Conservation (phyloP, 2,888 invertebrate species). For the Petrophora chlorosata region DNA sequence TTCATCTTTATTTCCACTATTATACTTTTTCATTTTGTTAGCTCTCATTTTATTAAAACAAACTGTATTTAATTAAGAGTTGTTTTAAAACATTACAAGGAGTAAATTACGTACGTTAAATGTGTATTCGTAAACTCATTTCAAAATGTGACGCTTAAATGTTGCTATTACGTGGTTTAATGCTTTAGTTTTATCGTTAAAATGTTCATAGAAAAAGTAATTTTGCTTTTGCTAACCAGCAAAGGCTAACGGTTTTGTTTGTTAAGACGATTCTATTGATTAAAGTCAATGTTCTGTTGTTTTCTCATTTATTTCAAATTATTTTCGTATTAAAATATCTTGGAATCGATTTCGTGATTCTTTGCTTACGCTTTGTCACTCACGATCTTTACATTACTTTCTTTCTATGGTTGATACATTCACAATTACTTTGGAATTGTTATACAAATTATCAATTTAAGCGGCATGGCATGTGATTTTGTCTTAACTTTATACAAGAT, state of each 20-base stretch:
- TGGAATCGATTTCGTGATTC: slow-evolving; percentile 79
- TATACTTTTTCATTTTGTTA: slow-evolving; percentile 45
- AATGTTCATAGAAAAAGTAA: slow-evolving; percentile 8
- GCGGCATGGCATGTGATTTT: slow-evolving; percentile 67
- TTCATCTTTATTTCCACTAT: slow-evolving; percentile 52
- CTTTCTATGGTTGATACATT: slow-evolving; percentile 23
- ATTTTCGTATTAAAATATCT: slow-evolving; percentile 45
- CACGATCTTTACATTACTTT: slow-evolving; percentile 37
- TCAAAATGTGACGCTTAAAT: slow-evolving; percentile 36
- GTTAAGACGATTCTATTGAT: slow-evolving; percentile 5
- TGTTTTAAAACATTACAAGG: slow-evolving; percentile 82
- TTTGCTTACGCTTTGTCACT: slow-evolving; percentile 48
- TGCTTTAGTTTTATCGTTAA: slow-evolving; percentile 39
- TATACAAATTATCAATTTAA: slow-evolving; percentile 34
- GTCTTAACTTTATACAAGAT: slow-evolving; percentile 38
- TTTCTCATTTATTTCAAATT: slow-evolving; percentile 35
- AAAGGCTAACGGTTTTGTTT: slow-evolving; percentile 5
- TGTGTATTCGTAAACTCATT: slow-evolving; percentile 35
- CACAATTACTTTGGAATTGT: neutral
- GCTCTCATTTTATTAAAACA: slow-evolving; percentile 51
- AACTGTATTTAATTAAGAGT: slow-evolving; percentile 56
- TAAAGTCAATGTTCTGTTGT: slow-evolving; percentile 16
- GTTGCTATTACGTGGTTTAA: slow-evolving; percentile 49
- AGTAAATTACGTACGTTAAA: slow-evolving; percentile 72
- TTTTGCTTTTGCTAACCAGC: slow-evolving; percentile 29